Base-by-base conservation (phyloP, 2,888 invertebrate genomes). In the Aspidapion aeneum region DNA sequence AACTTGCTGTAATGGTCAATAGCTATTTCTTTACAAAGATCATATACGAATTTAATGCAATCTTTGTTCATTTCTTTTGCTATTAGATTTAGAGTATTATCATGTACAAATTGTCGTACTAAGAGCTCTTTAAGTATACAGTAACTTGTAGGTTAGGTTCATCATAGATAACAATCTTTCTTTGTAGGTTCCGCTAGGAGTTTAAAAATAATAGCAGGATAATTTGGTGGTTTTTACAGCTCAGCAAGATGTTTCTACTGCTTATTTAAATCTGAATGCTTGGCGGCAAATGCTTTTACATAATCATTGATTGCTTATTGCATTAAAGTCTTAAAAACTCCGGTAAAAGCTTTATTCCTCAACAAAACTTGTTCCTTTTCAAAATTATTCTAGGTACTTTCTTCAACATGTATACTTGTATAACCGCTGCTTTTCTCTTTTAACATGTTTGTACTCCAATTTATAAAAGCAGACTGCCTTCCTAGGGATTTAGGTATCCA, bases 341-440 rank as follows among this genome's bases (percentile, higher is more conserved):
- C 82, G 66, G 85, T 83, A 1, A 88, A 82, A 18, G 85, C 74
- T 70, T 84, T 81, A 71, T 86, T 84, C 72, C 90, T 88, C 19
- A 91, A 87, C 50, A 86, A 83, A 18, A 85, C 79, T 75, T 91
- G 90, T 73, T 91, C 90, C 57, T 84, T 79, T 74, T 89, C 87
- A 74, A 89, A 91, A 35, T 35, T 35, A 12, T 35, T 12, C 12
- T 35, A 7, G 3, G 3, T 3, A 12, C 12, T 81, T 74, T 91
- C 90, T 71, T 91, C 90, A 58, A 86, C 86, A 69, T 86, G 87
- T 61, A 64, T 49, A 65, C 62, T 58, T 65, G 57, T 88, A 90
- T 86, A 61, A 91, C 80, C 62, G 90, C 83, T 71, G 88, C 88
- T 73, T 91, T 90, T 1, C 91, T 89, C 67, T 86, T 83, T 86